Evolutionary conservation across 2,797 vertebrate genomes (phyloP).

Genomic region (Acomys russatus): DNA sequence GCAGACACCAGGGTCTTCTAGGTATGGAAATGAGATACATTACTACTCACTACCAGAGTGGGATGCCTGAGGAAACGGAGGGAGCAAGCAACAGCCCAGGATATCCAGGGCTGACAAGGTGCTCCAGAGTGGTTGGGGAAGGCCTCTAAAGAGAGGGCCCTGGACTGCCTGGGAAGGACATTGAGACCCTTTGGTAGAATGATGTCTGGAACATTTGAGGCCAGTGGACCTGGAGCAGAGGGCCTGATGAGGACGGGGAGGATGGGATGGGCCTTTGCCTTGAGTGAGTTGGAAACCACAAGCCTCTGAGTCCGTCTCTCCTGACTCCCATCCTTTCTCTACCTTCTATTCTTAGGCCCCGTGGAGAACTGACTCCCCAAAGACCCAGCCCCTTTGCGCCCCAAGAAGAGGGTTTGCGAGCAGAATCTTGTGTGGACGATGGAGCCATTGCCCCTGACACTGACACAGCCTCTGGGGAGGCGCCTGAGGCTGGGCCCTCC

Average conservation of each 20-base stretch:
- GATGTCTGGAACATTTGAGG: background rate
- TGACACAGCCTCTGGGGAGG: constrained; percentile 80
- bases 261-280: background rate
- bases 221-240: background rate
- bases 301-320: background rate
- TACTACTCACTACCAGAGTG: background rate
- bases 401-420: constrained; percentile 77
- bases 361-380: constrained; percentile 82
- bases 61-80: background rate
- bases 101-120: background rate
- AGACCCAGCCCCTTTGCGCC: constrained; percentile 64
- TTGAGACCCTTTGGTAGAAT: background rate
- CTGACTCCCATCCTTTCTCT: background rate
- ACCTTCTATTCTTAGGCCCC: constrained; percentile 70
- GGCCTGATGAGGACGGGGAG: background rate
- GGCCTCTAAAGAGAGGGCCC: background rate
- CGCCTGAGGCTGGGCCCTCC: constrained; percentile 75
- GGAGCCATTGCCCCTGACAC: constrained; percentile 74
- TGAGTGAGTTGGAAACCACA: background rate
- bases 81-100: background rate
- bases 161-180: background rate
- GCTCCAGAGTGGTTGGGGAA: background rate
- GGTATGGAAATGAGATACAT: background rate
- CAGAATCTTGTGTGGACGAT: constrained; percentile 79
- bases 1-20: background rate